Conservation (phyloP, 2,888 invertebrate species). For the Hypercompe scribonia region DNA sequence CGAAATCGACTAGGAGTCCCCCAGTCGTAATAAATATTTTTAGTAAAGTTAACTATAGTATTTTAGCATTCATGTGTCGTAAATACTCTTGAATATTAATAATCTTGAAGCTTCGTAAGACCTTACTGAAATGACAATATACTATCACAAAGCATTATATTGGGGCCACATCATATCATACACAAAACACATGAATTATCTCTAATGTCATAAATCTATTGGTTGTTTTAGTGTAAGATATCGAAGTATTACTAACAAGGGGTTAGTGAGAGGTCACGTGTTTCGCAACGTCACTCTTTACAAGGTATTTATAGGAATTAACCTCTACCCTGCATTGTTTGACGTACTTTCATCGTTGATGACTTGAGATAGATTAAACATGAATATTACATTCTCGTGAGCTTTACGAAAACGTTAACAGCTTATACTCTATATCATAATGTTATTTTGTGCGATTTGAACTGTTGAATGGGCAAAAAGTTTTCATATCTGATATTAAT, state of each 20-base stretch:
- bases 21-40: no score
- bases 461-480: background rate
- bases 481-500: no score
- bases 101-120: background rate
- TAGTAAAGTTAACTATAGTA: no score
- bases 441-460: background rate
- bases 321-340: conserved; percentile 51
- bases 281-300: conserved; percentile 28
- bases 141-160: background rate
- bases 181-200: conserved; percentile 2
- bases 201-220: background rate
- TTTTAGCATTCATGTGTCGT: no score
- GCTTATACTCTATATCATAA: background rate
- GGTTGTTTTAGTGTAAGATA: conserved; percentile 11
- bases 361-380: conserved; percentile 38
- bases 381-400: conserved; percentile 10
- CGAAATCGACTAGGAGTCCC: no score
- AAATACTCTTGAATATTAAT: no score
- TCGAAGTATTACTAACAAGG: conserved; percentile 26
- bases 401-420: background rate
- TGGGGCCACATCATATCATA: background rate
- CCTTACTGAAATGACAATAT: background rate
- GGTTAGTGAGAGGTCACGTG: conserved; percentile 33
- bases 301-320: conserved; percentile 45
- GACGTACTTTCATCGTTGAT: conserved; percentile 37